Conservation (phyloP, 1,140 invertebrate genomes). For the Aricia agestis region DNA sequence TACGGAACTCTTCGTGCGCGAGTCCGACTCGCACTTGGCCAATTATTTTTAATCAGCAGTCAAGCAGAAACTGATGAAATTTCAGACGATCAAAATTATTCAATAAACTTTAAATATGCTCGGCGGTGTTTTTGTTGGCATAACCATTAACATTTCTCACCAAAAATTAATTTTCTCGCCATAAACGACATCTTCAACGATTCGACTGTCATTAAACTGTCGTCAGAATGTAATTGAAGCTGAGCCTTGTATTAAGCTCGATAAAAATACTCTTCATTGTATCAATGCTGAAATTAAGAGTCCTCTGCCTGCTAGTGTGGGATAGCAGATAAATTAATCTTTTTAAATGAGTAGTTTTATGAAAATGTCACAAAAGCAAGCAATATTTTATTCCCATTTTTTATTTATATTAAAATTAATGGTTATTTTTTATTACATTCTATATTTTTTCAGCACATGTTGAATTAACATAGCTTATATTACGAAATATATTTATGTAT, state of each 20-base stretch:
- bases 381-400: not conserved
- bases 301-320: not conserved
- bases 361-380: too few species aligned
- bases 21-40: too few species aligned
- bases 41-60: not conserved
- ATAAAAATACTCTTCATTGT: not conserved
- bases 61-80: not conserved
- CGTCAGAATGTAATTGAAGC: not conserved
- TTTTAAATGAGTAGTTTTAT: too few species aligned
- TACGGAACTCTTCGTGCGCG: too few species aligned
- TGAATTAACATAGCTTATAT: not conserved
- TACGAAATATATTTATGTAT: not conserved
- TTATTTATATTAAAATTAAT: not conserved
- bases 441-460: not conserved
- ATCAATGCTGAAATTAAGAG: not conserved
- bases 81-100: not conserved
- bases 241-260: not conserved
- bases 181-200: not conserved
- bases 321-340: too few species aligned
- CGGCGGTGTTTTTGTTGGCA: not conserved
- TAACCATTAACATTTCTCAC: not conserved
- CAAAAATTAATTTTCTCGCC: not conserved
- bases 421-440: not conserved
- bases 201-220: not conserved
- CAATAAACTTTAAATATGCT: not conserved